Conservation (phyloP, 2,888 invertebrate species). For the Nymphalis polychloros region DNA sequence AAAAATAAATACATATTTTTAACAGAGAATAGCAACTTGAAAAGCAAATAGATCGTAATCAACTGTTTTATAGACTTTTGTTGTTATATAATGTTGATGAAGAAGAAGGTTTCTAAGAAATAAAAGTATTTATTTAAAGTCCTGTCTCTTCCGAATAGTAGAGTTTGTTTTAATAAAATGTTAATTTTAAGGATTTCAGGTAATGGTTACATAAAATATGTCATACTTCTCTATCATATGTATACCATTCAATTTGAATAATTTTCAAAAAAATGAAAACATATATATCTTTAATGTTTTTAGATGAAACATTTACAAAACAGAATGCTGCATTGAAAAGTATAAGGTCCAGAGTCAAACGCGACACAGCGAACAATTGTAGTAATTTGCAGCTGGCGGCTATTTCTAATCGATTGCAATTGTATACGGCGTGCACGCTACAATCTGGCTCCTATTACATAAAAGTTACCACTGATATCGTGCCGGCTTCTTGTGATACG, state of each 20-base stretch:
- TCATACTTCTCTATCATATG: not conserved
- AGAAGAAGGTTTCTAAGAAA: constrained; percentile 51
- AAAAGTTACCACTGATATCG: constrained; percentile 67
- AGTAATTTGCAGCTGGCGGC: constrained; percentile 43
- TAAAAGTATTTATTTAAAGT: constrained; percentile 57
- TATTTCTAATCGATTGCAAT: constrained; percentile 71
- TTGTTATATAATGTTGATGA: constrained; percentile 48
- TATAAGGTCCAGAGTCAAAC: constrained; percentile 2
- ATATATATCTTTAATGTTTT: too few species aligned
- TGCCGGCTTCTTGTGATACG: constrained; percentile 62
- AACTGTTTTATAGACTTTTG: constrained; percentile 28
- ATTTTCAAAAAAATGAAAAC: not conserved
- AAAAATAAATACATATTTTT: not conserved
- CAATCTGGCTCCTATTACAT: constrained; percentile 57
- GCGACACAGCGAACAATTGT: constrained; percentile 7
- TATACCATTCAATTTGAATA: not conserved
- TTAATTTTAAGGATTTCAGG: too few species aligned
- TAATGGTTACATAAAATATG: too few species aligned
- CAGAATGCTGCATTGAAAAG: constrained; percentile 5
- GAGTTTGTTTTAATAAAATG: too few species aligned
- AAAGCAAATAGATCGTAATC: constrained; percentile 38
- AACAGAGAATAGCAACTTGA: constrained; percentile 37
- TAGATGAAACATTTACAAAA: constrained; percentile 5
- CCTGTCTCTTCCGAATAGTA: constrained; percentile 3
- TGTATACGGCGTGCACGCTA: constrained; percentile 53